Conservation (phyloP, 1,140 invertebrate species). For the Caenorhabditis inopinata region DNA sequence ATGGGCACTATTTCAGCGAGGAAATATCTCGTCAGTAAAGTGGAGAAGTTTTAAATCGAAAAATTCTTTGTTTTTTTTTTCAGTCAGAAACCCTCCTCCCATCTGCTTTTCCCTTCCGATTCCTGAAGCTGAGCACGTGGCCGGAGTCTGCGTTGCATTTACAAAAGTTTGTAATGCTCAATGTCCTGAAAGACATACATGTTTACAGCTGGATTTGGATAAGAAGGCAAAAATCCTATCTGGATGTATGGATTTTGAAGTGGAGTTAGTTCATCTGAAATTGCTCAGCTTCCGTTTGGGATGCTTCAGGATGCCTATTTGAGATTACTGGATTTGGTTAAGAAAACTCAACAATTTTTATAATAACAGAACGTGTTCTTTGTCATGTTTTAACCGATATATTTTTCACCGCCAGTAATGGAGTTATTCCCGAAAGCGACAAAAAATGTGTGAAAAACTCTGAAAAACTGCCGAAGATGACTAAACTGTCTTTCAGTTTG, state of each 20-base stretch:
- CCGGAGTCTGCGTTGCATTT: conserved; percentile 34
- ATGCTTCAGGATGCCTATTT: conserved; percentile 42
- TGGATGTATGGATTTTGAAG: conserved; percentile 39
- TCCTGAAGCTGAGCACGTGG: conserved; percentile 14
- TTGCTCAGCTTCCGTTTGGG: conserved; percentile 15
- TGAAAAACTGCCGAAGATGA: too few relatives aligned
- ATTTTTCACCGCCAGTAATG: too few relatives aligned
- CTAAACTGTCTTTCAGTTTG: too few relatives aligned
- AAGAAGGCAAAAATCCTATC: conserved; percentile 4
- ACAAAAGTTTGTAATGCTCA: background rate
- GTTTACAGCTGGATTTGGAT: conserved; percentile 30
- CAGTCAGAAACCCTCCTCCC: conserved; percentile 40
- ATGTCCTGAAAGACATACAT: background rate
- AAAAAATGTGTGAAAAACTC: too few relatives aligned
- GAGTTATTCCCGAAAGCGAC: too few relatives aligned
- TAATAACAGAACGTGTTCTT: too few relatives aligned
- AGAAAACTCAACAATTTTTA: too few relatives aligned
- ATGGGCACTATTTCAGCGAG: conserved; percentile 27
- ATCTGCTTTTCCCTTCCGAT: conserved; percentile 31
- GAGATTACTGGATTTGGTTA: too few relatives aligned
- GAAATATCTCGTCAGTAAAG: conserved; percentile 35
- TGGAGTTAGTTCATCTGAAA: conserved; percentile 32
- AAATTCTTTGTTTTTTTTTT: background rate
- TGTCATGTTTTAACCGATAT: too few relatives aligned
- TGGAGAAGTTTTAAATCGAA: too few relatives aligned